Conservation (phyloP, 2,888 invertebrate species). For the Hyles lineata region DNA sequence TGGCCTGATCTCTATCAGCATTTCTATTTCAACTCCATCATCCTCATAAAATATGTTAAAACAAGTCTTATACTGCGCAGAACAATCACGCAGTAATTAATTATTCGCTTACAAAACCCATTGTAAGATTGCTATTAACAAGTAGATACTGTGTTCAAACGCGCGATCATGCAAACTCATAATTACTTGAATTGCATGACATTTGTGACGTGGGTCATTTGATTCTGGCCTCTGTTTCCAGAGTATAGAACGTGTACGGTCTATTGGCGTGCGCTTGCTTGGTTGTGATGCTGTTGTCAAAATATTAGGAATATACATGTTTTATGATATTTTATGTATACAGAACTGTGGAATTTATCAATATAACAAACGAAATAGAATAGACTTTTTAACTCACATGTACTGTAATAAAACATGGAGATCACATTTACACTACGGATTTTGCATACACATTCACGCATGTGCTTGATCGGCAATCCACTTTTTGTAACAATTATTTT, state of each 20-base stretch:
- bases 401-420: too few species aligned
- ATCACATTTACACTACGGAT: neutral
- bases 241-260: neutral
- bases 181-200: neutral
- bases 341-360: too few species aligned
- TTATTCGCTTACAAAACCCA: constrained; percentile 2
- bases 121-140: neutral
- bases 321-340: too few species aligned
- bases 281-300: too few species aligned
- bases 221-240: neutral
- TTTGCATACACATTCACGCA: neutral
- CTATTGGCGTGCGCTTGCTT: too few species aligned
- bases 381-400: too few species aligned
- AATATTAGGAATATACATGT: too few species aligned
- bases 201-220: neutral
- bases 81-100: neutral
- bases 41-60: neutral
- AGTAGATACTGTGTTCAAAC: neutral
- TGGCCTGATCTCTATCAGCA: too few species aligned
- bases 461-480: too few species aligned
- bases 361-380: too few species aligned
- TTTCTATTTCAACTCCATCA: too few species aligned
- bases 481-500: too few species aligned
- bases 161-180: neutral
- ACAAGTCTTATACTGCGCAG: constrained; percentile 2